A percentile compares a stretch with the other conserved stretches of the same genome.
These are phyloP conservation scores for Gambusia affinis DNA, from an alignment of 2,113 vertebrate genomes.

Conservation along the genomic window DNA sequence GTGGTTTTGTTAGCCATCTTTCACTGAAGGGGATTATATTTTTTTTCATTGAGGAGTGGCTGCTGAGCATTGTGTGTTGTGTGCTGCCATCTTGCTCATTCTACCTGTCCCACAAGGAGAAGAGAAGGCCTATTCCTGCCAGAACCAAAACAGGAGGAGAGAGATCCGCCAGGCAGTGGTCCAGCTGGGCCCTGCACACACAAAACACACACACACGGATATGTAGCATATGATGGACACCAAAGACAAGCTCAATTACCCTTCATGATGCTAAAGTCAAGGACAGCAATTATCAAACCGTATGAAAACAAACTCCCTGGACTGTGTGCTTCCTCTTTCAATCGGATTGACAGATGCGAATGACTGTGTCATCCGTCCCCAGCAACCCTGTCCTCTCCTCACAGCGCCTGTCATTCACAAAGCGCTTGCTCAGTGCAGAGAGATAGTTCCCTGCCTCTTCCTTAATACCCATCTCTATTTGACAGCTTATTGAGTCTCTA, in stretches of 20 bases:
- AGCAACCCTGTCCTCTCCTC: constrained; percentile 65
- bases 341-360: constrained; percentile 73
- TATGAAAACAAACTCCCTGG: constrained; percentile 76
- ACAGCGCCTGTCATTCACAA: constrained; percentile 76
- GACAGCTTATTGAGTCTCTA: constrained; percentile 81
- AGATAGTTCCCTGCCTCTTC: constrained; percentile 78
- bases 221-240: constrained; percentile 41
- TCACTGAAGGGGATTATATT: constrained; percentile 68
- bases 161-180: constrained; percentile 79
- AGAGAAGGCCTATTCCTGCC: constrained; percentile 66
- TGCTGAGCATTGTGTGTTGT: constrained; percentile 47
- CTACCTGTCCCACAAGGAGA: constrained; percentile 74
- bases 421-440: constrained; percentile 71
- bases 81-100: constrained; percentile 30
- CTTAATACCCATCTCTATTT: constrained; percentile 82
- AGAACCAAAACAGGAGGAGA: constrained; percentile 71
- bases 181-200: constrained; percentile 76
- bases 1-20: constrained; percentile 67
- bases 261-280: constrained; percentile 58
- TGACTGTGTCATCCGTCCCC: constrained; percentile 75
- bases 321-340: constrained; percentile 67
- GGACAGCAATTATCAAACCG: constrained; percentile 70
- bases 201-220: constrained; percentile 1
- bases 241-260: constrained; percentile 58
- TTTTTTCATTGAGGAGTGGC: constrained; percentile 36